A percentile compares a stretch with the other conserved stretches of the same genome.
phyloP scores from a whole-genome alignment of 2,113 vertebrate species.

The Zapus hudsonius region DNA sequence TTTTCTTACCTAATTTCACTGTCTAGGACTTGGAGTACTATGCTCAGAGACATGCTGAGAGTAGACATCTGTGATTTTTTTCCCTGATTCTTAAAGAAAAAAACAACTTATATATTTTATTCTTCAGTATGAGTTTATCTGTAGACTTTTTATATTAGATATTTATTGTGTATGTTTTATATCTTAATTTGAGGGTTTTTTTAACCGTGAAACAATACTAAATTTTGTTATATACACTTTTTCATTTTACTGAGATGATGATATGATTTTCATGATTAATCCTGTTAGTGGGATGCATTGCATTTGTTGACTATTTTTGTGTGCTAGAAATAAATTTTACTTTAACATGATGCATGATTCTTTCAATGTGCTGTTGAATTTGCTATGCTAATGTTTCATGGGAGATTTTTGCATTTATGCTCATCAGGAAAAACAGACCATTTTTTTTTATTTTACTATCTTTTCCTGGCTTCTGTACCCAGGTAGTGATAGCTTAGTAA shows the following conservation, averaged over 20 bases:
- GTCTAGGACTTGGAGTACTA: not conserved
- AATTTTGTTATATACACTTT: not conserved
- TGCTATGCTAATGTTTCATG: not conserved
- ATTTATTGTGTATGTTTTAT: not conserved
- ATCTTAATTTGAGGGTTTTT: not conserved
- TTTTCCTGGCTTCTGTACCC: too few species aligned
- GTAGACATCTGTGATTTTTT: not conserved
- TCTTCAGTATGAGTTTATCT: not conserved
- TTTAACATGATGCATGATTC: not conserved
- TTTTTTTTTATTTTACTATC: too few species aligned
- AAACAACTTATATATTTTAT: not conserved
- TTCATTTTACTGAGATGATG: not conserved
- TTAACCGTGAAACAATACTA: too few species aligned
- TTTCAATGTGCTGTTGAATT: not conserved
- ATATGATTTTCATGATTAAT: not conserved
- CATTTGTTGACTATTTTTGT: not conserved
- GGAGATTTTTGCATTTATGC: not conserved
- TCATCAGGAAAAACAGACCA: too few species aligned
- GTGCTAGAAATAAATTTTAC: not conserved
- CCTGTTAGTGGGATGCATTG: not conserved
- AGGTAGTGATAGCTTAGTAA: not conserved
- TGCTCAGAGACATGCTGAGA: not conserved
- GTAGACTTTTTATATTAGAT: not conserved
- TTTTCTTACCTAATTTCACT: not conserved
- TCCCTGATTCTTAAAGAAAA: not conserved